Evolutionary conservation across 2,888 invertebrate genomes (phyloP), one percentile per base, ranked within the genome.

Genomic region (Pandemis cinnamomeana): DNA sequence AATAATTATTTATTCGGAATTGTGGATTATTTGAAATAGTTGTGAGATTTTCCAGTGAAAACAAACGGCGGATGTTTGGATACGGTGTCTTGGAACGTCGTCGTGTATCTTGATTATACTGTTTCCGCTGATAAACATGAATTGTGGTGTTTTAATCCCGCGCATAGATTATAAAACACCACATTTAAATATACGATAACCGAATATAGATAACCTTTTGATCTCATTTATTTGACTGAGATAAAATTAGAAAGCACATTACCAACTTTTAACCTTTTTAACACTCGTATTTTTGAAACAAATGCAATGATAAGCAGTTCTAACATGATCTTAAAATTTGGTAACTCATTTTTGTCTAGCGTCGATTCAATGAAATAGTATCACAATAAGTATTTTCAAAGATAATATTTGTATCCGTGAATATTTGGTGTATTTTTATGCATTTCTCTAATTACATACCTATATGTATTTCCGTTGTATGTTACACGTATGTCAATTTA

Each of bases 11-110:
- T 75, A 76, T 67, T 77, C 41, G 64, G 67, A 68, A 75, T 63
- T 51, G 67, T 48, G 62, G 20, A 62, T 48, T 68, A 74, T 61
- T 58, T 67, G 42, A 46, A 69, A 76, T 71, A 71, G 68, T 70
- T 75, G 73, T 73, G 62, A 74, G 77, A 71, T 63, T 71, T 75
- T 71, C 75, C 71, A 75, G 72, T 73, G 75, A 75, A 77, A 77
- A 77, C 70, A 75, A 73, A 72, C 74, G 74, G 66, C 74, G 74
- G 74, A 74, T 74, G 74, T 74, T 74, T 74, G 70, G 74, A 74
- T 75, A 75, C 74, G 41, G 66, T 51, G 72, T 60, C 73, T 68
- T 58, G 67, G 64, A 46, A 66, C 64, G 68, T 69, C 72, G 75
- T 69, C 72, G 75, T 69, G 68, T 71, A 68, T 71, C 71, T 73